Conservation (phyloP, 1,140 invertebrate species). For the Paracyclopina nana region DNA sequence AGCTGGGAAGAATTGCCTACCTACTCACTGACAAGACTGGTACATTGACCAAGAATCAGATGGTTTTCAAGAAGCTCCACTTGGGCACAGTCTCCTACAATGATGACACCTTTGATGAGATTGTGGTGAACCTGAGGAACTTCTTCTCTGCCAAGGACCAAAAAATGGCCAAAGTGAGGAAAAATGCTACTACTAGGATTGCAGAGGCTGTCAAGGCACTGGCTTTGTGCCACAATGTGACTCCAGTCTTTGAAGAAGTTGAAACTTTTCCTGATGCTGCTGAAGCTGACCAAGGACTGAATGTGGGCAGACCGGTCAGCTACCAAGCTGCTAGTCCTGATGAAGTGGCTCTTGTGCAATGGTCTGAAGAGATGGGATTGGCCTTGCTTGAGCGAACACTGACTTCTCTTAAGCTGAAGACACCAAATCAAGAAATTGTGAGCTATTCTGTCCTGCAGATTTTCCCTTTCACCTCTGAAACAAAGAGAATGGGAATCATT, state of each 20-base stretch:
- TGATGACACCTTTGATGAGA: conserved; percentile 68
- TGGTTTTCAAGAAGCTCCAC: conserved; percentile 90
- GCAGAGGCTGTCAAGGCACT: conserved; percentile 74
- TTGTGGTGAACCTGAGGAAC: no score
- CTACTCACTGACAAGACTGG: conserved; percentile 94
- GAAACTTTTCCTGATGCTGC: no score
- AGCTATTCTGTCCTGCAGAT: conserved; percentile 78
- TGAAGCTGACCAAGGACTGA: conserved; percentile 22
- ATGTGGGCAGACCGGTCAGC: conserved; percentile 23
- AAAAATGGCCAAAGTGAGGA: background rate
- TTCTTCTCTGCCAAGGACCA: no score
- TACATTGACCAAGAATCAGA: conserved; percentile 95
- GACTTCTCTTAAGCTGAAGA: conserved; percentile 50
- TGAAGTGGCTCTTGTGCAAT: conserved; percentile 68
- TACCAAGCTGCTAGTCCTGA: conserved; percentile 91
- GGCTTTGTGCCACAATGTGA: conserved; percentile 96
- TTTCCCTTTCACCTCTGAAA: conserved; percentile 96
- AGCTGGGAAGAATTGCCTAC: conserved; percentile 87
- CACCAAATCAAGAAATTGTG: conserved; percentile 44
- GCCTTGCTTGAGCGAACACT: conserved; percentile 48
- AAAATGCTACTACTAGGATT: conserved; percentile 41
- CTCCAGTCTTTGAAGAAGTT: conserved; percentile 76
- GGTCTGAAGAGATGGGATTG: conserved; percentile 45
- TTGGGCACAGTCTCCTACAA: conserved; percentile 70
- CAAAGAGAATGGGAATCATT: conserved; percentile 98